phyloP scores from a whole-genome alignment of 2,888 invertebrate genomes.

The Tribolium freemani region DNA sequence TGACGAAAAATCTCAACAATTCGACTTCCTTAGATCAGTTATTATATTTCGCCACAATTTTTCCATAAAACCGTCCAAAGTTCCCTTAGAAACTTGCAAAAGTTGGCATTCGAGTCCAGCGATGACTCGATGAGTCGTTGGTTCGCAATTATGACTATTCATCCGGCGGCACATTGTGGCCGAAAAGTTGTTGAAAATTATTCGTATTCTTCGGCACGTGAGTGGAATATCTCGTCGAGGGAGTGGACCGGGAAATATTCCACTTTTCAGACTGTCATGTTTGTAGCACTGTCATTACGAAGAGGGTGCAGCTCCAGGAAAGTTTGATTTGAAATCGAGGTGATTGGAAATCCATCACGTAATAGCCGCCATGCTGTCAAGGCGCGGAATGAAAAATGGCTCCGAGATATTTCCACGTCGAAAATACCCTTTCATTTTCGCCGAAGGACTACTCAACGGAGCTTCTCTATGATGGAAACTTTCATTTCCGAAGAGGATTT shows the following conservation, averaged over 20 bases:
- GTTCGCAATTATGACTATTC: slow-evolving; percentile 53
- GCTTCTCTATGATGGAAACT: slow-evolving; percentile 4
- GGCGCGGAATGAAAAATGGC: slow-evolving; percentile 62
- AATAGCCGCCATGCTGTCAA: slow-evolving; percentile 61
- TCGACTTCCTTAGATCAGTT: too few relatives aligned
- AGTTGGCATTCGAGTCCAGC: too few relatives aligned
- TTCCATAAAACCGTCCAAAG: too few relatives aligned
- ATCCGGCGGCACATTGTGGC: slow-evolving; percentile 32
- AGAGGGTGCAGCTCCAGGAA: slow-evolving; percentile 56
- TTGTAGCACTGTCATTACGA: slow-evolving; percentile 55
- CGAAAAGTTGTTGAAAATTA: slow-evolving; percentile 51
- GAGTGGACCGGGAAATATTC: slow-evolving; percentile 54
- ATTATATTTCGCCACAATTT: too few relatives aligned
- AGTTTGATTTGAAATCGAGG: slow-evolving; percentile 63
- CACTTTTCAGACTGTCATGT: slow-evolving; percentile 54
- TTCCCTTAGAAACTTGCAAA: too few relatives aligned
- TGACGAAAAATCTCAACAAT: too few relatives aligned
- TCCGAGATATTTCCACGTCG: slow-evolving; percentile 51
- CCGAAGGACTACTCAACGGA: slow-evolving; percentile 5
- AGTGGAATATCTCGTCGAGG: slow-evolving; percentile 55
- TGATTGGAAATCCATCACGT: slow-evolving; percentile 65
- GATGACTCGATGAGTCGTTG: too few relatives aligned
- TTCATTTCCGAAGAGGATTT: slow-evolving; percentile 8
- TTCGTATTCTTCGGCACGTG: slow-evolving; percentile 57
- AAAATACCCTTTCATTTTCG: slow-evolving; percentile 45